Base-by-base conservation (phyloP, 2,888 invertebrate genomes). In the Apamea crenata region DNA sequence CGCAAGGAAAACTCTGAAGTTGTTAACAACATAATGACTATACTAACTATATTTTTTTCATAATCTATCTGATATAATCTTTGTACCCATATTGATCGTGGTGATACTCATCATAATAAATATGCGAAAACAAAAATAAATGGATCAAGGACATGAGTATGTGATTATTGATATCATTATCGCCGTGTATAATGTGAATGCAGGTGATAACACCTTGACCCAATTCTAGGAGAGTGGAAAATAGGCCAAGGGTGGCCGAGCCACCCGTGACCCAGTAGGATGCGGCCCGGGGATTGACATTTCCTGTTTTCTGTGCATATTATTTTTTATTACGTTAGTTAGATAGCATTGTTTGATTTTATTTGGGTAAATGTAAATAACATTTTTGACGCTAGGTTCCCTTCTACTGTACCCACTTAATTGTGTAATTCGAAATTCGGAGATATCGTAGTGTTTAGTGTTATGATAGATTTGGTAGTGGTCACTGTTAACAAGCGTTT, bases 181-280 rank as follows among this genome's bases (percentile, higher is more conserved):
- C 91, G 87, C 72, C 63, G 75, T 83, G 85, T 88, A 85, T 77
- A 83, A 85, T 88, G 87, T 87, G 87, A 85, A 85, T 87, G 91
- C 88, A 91, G 88, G 90, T 91, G 88, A 89, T 90, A 90, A 84
- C 80, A 75, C 74, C 86, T 89, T 86, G 94, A 91, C 94, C 94
- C 81, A 88, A 92, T 92, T 93, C 88, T 90, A 91, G 84, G 85
- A 85, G 85, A 85, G 88, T 72, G 81, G 86, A 90, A 95, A 92
- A 93, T 94, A 87, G 95, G 94, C 90, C 95, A 96, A 95, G 96
- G 96, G 86, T 92, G 90, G 88, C 79, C 81, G 86, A 80, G 83
- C 79, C 82, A 75, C 50, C 68, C 84, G 84, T 91, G 92, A 92
- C 92, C 93, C 89, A 89, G 91, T 90, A 89, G 90, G 90, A 90